A percentile compares a stretch with the other conserved stretches of the same genome.
These are phyloP conservation scores for Heptranchias perlo DNA, from an alignment of 2,113 vertebrate genomes.

Conservation along the genomic window DNA sequence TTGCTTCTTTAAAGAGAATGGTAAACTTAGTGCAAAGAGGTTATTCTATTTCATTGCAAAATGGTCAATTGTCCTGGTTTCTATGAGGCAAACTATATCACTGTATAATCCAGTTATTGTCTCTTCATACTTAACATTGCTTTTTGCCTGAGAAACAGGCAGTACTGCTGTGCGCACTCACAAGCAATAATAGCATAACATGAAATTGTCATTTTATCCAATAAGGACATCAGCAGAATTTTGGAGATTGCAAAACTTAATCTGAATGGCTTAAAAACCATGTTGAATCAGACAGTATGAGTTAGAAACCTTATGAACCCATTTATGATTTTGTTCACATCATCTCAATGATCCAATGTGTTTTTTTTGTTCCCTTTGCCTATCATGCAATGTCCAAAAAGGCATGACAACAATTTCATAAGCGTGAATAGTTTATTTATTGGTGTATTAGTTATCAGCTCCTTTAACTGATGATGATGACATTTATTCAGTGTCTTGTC, in stretches of 20 bases:
- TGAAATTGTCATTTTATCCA: not conserved
- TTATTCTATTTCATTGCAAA: not conserved
- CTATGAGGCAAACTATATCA: not conserved
- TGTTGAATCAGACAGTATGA: not conserved
- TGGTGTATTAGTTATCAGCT: not conserved
- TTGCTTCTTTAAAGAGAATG: not conserved
- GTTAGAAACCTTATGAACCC: not conserved
- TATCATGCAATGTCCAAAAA: not conserved
- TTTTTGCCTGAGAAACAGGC: not conserved
- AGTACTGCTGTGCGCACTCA: not conserved
- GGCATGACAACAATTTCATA: not conserved
- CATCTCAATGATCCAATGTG: not conserved
- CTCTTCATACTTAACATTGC: not conserved
- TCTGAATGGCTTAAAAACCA: not conserved
- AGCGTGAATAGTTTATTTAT: not conserved
- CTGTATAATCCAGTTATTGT: not conserved
- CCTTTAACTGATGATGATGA: not conserved
- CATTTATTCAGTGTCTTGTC: constrained; percentile 26
- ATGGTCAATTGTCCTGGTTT: not conserved
- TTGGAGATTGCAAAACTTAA: not conserved
- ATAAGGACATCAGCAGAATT: not conserved
- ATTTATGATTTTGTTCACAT: not conserved
- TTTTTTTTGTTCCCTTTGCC: not conserved
- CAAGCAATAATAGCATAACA: not conserved
- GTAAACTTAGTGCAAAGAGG: not conserved